Evolutionary conservation across 2,888 invertebrate genomes (phyloP), one percentile per base, ranked within the genome.

Genomic region (Hydraecia micacea): DNA sequence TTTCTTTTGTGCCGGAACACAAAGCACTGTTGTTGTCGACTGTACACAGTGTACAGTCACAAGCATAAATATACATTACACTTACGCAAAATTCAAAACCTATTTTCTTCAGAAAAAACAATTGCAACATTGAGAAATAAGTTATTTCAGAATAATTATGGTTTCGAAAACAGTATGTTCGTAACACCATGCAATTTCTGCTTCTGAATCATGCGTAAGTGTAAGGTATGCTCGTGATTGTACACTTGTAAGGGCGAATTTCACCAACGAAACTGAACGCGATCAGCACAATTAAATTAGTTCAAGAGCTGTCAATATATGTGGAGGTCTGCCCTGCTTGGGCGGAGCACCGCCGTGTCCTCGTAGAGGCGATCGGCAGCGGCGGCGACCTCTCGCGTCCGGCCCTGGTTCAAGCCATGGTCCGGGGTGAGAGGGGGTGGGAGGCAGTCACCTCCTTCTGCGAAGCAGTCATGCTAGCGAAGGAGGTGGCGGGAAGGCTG

Each of bases 1-100:
- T 32, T 32, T 32, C 32, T 1, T n/a, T n/a, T n/a, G n/a, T n/a
- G n/a, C n/a, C n/a, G n/a, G n/a, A 36, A 36, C 36, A 36, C 1
- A 9, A 9, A 42, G 42, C 9, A 42, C 1, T 42, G 42, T 42
- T 68, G 39, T 66, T 39, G 36, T 52, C 13, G 46, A 32, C n/a
- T 58, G 73, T 67, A 58, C 70, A 58, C 46, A 67, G 78, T n/a
- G 32, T 36, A 65, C 32, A 65, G 65, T 65, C 25, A 25, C 63
- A 11, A 63, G 21, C 21, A 39, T 9, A 46, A 42, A 46, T 46
- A 25, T 55, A 55, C 8, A 9, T 55, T 55, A 55, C 25, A 55
- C 9, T 11, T 55, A 55, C 55, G 25, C 58, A 58, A 65, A 15
- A 39, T 65, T 39, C 39, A 65, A 39, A 36, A 39, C 6, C 39